Evolutionary conservation across 2,888 invertebrate genomes (phyloP).

Genomic region (Diarsia brunnea): DNA sequence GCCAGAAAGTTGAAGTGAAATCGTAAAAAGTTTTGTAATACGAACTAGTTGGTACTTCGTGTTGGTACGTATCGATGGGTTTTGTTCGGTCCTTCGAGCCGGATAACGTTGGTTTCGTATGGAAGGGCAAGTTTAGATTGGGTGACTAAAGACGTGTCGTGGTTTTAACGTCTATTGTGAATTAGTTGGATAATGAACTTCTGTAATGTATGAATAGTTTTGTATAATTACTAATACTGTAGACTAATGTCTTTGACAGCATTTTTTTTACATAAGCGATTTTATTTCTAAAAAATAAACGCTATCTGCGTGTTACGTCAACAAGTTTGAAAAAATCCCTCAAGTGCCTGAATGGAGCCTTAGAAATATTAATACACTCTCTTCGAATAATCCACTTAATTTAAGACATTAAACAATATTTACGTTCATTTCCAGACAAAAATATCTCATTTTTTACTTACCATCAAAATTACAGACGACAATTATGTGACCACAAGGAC

Average conservation of each 20-base stretch:
- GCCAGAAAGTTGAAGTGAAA: constrained; percentile 57
- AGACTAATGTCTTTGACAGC: no score
- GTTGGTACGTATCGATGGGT: constrained; percentile 54
- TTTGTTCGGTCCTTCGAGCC: constrained; percentile 50
- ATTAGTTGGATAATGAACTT: background rate
- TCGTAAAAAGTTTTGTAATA: constrained; percentile 68
- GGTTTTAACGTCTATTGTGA: background rate
- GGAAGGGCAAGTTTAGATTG: constrained; percentile 12
- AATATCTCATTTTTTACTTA: background rate
- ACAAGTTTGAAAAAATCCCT: background rate
- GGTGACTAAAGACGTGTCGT: constrained; percentile 5
- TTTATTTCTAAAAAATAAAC: background rate
- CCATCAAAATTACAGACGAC: background rate
- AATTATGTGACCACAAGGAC: background rate
- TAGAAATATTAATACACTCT: background rate
- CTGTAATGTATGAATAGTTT: background rate
- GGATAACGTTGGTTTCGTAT: background rate
- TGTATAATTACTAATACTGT: no score
- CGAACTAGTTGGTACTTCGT: constrained; percentile 48
- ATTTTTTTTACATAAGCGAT: background rate
- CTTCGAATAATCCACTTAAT: background rate
- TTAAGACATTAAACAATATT: background rate
- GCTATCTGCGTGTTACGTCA: background rate
- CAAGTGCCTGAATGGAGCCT: background rate
- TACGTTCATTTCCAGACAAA: background rate